Evolutionary conservation across 2,888 invertebrate genomes (phyloP).

Genomic region (Heliconius hortense): DNA sequence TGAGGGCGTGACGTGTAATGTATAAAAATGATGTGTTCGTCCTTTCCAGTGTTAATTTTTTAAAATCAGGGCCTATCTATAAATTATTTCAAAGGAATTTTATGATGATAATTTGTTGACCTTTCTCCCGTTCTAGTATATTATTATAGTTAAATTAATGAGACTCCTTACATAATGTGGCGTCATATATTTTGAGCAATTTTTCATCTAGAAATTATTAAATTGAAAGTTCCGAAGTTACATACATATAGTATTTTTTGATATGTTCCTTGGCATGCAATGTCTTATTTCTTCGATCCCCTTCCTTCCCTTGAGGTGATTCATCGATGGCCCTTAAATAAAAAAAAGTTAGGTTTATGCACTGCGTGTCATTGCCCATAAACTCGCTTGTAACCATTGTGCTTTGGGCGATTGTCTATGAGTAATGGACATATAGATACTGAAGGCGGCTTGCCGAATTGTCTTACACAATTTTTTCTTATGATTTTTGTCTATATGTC

Average conservation of each 20-base stretch:
- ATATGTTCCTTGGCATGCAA: too few relatives aligned
- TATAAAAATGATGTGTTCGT: conserved; percentile 37
- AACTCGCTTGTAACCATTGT: conserved; percentile 46
- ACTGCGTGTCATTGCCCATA: conserved; percentile 43
- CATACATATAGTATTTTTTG: too few relatives aligned
- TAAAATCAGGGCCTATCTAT: not conserved
- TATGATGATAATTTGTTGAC: not conserved
- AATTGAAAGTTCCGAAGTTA: too few relatives aligned
- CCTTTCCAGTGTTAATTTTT: conserved; percentile 23
- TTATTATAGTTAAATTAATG: not conserved
- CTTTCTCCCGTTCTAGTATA: not conserved
- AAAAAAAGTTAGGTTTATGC: conserved; percentile 34
- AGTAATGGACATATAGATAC: conserved; percentile 45
- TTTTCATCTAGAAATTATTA: too few relatives aligned
- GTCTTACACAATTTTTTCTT: not conserved
- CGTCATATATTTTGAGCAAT: too few relatives aligned
- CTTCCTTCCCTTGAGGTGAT: not conserved
- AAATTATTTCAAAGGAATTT: conserved; percentile 4
- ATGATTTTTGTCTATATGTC: conserved; percentile 46
- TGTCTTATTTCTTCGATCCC: too few relatives aligned
- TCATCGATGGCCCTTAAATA: not conserved
- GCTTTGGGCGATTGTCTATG: conserved; percentile 74
- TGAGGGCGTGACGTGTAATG: conserved; percentile 53
- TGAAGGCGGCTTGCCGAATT: not conserved
- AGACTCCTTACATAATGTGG: too few relatives aligned